Conservation (phyloP, 2,797 vertebrate species). For the Melanotaenia boesemani region DNA sequence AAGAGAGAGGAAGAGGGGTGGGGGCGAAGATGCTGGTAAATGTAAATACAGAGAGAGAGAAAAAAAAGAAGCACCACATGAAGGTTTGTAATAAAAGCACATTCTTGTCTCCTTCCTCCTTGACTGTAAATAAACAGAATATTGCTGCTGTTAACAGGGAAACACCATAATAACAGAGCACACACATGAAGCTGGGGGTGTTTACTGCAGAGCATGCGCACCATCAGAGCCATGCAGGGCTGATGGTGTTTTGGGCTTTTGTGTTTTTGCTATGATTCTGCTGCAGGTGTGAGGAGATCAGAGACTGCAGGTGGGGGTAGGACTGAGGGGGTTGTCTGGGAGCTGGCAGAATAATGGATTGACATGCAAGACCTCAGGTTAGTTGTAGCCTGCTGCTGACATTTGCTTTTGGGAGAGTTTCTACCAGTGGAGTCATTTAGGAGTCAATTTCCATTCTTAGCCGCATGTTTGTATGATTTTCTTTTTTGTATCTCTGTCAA, state of each 20-base stretch:
- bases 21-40: not conserved
- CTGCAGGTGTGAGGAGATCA: slow-evolving; percentile 48
- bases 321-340: slow-evolving; percentile 37
- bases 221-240: not conserved
- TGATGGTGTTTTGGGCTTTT: slow-evolving; percentile 15
- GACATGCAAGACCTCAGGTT: slow-evolving; percentile 45
- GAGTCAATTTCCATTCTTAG: slow-evolving; percentile 38
- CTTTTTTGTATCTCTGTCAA: slow-evolving; percentile 21
- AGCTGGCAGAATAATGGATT: slow-evolving; percentile 43
- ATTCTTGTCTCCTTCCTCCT: not conserved
- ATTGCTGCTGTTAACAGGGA: slow-evolving; percentile 11
- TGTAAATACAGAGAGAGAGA: not conserved
- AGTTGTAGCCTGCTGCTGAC: slow-evolving; percentile 44
- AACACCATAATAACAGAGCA: slow-evolving; percentile 5
- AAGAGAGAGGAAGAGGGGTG: too few species aligned
- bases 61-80: not conserved
- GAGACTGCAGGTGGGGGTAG: slow-evolving; percentile 27
- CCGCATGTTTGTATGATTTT: slow-evolving; percentile 27
- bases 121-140: slow-evolving; percentile 3
- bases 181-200: slow-evolving; percentile 19
- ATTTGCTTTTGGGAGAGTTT: slow-evolving; percentile 33
- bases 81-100: slow-evolving; percentile 9
- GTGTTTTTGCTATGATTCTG: slow-evolving; percentile 45
- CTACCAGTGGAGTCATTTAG: slow-evolving; percentile 25
- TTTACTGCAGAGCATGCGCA: slow-evolving; percentile 23